These are phyloP conservation scores for Gymnocypris eckloni DNA, from an alignment of 2,797 vertebrate species.

Conservation along the genomic window DNA sequence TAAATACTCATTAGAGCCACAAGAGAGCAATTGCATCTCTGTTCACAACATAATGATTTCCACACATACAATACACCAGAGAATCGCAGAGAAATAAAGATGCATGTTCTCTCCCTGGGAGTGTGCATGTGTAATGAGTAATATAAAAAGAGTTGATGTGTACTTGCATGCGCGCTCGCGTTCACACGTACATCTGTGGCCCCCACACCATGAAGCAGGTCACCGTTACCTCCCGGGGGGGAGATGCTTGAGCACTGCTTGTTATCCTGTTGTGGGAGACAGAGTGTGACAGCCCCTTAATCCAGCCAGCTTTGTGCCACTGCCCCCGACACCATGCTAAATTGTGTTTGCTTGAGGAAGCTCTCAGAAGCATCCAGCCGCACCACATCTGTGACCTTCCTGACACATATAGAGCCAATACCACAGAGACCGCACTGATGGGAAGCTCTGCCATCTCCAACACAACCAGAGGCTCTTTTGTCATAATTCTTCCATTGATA, in stretches of 20 bases:
- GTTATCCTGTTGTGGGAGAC: constrained; percentile 57
- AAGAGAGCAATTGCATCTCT: constrained; percentile 8
- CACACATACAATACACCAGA: not conserved
- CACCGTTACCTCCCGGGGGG: constrained; percentile 37
- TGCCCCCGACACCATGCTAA: constrained; percentile 67
- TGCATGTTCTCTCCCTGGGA: constrained; percentile 10
- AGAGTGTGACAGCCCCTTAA: constrained; percentile 67
- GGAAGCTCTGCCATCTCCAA: constrained; percentile 57
- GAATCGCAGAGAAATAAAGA: constrained; percentile 2
- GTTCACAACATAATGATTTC: constrained; percentile 34
- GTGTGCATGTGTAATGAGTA: constrained; percentile 36
- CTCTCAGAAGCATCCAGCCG: constrained; percentile 53
- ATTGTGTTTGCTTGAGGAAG: constrained; percentile 72
- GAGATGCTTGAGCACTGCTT: constrained; percentile 59
- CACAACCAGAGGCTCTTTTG: constrained; percentile 58
- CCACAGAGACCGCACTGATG: constrained; percentile 51
- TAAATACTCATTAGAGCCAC: constrained; percentile 40
- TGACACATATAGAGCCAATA: constrained; percentile 52
- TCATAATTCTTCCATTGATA: constrained; percentile 62
- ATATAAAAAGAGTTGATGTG: constrained; percentile 33
- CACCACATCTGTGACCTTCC: constrained; percentile 53
- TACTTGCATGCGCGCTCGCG: constrained; percentile 13
- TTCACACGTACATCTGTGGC: constrained; percentile 33
- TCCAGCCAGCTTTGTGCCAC: constrained; percentile 69
- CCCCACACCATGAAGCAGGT: constrained; percentile 33